phyloP scores from a whole-genome alignment of 2,888 invertebrate genomes.

The Drosophila prostipennis region DNA sequence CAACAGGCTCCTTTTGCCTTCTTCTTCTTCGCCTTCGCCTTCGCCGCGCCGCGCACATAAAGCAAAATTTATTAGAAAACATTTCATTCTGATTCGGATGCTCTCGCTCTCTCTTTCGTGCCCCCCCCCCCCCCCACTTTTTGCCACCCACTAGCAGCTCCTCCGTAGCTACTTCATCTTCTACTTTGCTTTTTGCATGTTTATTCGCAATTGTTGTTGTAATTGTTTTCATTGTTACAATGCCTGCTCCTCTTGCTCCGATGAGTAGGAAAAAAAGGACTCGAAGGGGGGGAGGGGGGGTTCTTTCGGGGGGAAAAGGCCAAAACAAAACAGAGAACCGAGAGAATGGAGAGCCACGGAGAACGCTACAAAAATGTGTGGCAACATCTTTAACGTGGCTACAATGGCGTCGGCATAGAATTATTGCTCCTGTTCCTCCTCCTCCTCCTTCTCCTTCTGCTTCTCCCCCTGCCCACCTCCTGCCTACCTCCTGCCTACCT shows the following conservation, averaged over 20 bases:
- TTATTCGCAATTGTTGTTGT: slow-evolving; percentile 82
- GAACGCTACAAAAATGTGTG: slow-evolving; percentile 72
- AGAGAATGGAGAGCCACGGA: not conserved
- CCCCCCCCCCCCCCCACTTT: not conserved
- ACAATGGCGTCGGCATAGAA: slow-evolving; percentile 76
- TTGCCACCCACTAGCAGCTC: not conserved
- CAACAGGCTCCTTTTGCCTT: not conserved
- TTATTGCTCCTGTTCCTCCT: slow-evolving; percentile 61
- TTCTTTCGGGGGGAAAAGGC: slow-evolving; percentile 16
- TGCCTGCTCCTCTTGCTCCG: slow-evolving; percentile 21
- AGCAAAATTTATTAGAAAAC: slow-evolving; percentile 84
- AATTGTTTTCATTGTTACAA: slow-evolving; percentile 81
- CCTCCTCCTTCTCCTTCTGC: slow-evolving; percentile 1
- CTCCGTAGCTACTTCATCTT: slow-evolving; percentile 72
- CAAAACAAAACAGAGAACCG: slow-evolving; percentile 41
- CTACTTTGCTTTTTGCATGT: slow-evolving; percentile 82
- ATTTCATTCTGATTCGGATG: slow-evolving; percentile 77
- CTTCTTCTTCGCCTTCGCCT: not conserved
- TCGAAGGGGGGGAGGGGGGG: too few species aligned
- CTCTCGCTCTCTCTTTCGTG: slow-evolving; percentile 10
- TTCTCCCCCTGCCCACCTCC: not conserved
- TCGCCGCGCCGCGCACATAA: slow-evolving; percentile 81
- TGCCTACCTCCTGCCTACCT: not conserved
- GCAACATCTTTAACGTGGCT: slow-evolving; percentile 79
- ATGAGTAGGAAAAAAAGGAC: slow-evolving; percentile 13